A percentile compares a stretch with the other conserved stretches of the same genome.
phyloP scores from a whole-genome alignment of 2,797 vertebrate species.

The Cynopterus sphinx region DNA sequence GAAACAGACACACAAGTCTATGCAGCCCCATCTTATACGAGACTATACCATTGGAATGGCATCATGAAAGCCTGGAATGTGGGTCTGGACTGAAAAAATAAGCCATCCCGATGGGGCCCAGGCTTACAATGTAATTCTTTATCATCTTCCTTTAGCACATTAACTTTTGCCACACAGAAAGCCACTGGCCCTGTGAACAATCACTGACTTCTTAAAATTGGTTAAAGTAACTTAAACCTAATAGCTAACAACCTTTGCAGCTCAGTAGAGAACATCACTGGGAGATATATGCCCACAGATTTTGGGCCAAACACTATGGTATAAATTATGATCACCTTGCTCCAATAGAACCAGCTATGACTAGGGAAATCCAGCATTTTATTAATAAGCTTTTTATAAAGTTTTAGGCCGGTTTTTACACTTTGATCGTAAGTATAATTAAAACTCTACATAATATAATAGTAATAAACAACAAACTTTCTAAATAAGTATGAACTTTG shows the following conservation, averaged over 20 bases:
- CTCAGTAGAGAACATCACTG: background rate
- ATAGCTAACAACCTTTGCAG: background rate
- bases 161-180: background rate
- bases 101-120: background rate
- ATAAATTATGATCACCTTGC: background rate
- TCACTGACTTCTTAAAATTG: background rate
- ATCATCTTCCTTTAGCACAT: background rate
- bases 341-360: background rate
- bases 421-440: background rate
- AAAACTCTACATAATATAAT: background rate
- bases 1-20: background rate
- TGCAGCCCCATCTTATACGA: fast-evolving
- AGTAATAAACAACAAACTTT: background rate
- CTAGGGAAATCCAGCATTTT: background rate
- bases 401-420: background rate
- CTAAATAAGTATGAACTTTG: background rate
- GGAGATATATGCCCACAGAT: background rate
- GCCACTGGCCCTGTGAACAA: background rate
- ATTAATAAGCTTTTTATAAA: background rate
- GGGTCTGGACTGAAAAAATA: background rate
- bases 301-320: background rate
- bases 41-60: background rate
- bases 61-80: background rate
- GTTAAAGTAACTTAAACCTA: background rate
- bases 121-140: background rate